Evolutionary conservation across 2,113 vertebrate species (phyloP), one percentile per base, ranked within the genome.

Genomic region (Cyphomyrus plagiostoma): DNA sequence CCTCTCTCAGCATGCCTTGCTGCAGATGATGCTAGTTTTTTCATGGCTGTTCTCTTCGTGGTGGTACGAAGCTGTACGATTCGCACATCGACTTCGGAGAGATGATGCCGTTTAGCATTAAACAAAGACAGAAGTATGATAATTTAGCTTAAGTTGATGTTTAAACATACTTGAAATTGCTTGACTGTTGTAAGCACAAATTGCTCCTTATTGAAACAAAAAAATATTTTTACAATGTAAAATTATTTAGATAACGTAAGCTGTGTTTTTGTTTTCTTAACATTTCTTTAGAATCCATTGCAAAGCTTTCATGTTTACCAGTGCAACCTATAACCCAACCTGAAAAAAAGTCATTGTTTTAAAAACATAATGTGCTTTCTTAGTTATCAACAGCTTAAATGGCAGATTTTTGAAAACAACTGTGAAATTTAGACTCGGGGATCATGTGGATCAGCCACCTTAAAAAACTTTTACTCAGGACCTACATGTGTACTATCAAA

Each of bases 391-490:
- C 30, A 19, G 26, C 13, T 77, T 7, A 35, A 35, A 35, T 74
- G 0, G 35, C 13, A 4, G 66, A 74, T 35, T 30, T 74, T 74
- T 74, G 30, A 35, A 35, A 74, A 77, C 70, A 35, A 74, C 26
- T 74, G 26, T 39, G 70, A 77, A 77, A 17, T 17, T 35, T 77
- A 77, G 56, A 82, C 52, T 86, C 82, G 66, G 80, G 82, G 52
- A 42, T 84, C 80, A 52, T 85, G 80, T 58, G 52, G 52, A 26
- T 85, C 50, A 89, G 21, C 58, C 83, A 89, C 45, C 17, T 49
- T 62, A 86, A 62, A 30, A 56, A 77, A n/a, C 89, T 42, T 89
- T 62, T 66, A 82, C 53, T 85, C 46, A 84, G 88, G n/a, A 62
- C 58, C 23, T 89, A 26, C 26, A 26, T 21, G 9, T 23, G n/a